These are phyloP conservation scores for Peromyscus leucopus DNA, from an alignment of 2,113 vertebrate species.

Conservation along the genomic window DNA sequence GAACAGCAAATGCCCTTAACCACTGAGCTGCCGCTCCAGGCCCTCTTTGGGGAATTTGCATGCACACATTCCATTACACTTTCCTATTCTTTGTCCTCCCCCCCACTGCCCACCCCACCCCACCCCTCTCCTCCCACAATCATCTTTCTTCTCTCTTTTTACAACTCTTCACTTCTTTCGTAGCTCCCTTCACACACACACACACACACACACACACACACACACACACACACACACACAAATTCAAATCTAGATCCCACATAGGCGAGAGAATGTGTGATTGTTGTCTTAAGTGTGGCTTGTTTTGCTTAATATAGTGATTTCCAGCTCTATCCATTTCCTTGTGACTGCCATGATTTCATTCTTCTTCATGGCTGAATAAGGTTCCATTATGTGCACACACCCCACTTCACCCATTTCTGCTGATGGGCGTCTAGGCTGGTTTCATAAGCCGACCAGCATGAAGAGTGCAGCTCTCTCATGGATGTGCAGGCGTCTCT, in stretches of 20 bases:
- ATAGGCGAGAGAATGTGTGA: background rate
- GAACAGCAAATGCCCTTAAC: background rate
- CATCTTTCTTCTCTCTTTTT: background rate
- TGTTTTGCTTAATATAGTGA: background rate
- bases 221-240: background rate
- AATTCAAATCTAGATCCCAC: background rate
- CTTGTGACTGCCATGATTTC: background rate
- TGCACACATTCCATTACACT: background rate
- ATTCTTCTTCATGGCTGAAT: background rate
- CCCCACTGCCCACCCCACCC: background rate
- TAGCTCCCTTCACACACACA: background rate
- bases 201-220: background rate
- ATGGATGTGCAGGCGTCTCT: rapidly evolving
- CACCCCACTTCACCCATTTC: background rate
- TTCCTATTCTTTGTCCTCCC: background rate
- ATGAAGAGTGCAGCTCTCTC: no score
- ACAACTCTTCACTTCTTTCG: background rate
- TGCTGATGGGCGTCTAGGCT: background rate
- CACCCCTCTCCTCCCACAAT: background rate
- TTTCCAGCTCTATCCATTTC: background rate
- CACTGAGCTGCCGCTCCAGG: background rate
- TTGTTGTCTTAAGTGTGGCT: background rate
- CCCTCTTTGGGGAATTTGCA: no score
- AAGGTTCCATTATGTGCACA: background rate
- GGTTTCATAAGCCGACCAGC: background rate